Evolutionary conservation across 2,797 vertebrate species (phyloP), one percentile per base, ranked within the genome.

Genomic region (Phyllotis vaccarum): DNA sequence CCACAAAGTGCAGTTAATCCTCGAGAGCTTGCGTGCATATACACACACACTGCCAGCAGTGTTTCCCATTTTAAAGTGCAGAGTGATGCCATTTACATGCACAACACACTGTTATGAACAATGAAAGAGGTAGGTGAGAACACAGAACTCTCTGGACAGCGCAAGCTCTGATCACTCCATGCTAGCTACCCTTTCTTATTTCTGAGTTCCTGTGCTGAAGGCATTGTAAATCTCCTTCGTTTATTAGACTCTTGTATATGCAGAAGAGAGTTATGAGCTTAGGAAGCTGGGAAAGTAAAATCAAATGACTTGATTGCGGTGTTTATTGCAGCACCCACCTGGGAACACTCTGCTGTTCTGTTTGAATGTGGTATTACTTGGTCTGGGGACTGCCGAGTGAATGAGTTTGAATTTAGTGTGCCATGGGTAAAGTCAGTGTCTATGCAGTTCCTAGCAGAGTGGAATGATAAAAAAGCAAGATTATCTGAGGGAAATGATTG

Each of bases 291-390:
- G 82, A 96, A 95, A 95, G 90, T 93, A 89, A 95, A 96, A 94
- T 93, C 88, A 95, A 96, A 92, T 95, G 95, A 80, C 75, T 95
- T 95, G 96, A 97, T 96, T 93, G 62, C 86, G 91, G 86, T 89
- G 52, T 96, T 97, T 95, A 92, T 94, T 95, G 83, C 82, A 72
- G 86, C 70, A 96, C 96, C 79, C 95, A 94, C 79, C 95, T 96
- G 95, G 96, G 95, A 96, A 31, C 81, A 89, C 90, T 96, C 92
- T 66, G 93, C 10, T 52, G 34, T 68, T 94, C 0, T 79, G 68
- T 85, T 29, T 92, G 90, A 96, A 95, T 96, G 92, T 92, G 92
- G 95, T 21, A 86, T 96, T 94, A 72, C 64, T 80, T 79, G 91
- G 82, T 89, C 91, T 94, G 75, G 86, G 92, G 74, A 92, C 90